These are phyloP conservation scores for Pogonognathellus flavescens DNA, from an alignment of 1,140 invertebrate species.

Conservation along the genomic window DNA sequence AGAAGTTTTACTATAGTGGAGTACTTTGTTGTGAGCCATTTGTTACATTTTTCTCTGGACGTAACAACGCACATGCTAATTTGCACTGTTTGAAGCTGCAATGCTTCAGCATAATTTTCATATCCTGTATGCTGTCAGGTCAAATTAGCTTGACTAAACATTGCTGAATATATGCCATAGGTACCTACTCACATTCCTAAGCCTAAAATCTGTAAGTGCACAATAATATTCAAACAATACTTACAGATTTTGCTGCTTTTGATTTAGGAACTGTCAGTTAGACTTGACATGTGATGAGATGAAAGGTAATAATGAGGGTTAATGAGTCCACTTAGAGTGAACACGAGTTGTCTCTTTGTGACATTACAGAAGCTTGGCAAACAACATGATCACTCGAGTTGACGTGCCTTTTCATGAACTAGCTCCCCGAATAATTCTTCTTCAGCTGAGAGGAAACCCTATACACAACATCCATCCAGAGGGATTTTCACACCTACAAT, in stretches of 20 bases:
- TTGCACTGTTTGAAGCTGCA: background rate
- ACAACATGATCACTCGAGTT: slow-evolving; percentile 62
- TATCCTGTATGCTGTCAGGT: background rate
- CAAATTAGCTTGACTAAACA: background rate
- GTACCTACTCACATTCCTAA: too few species aligned
- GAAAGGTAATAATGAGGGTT: slow-evolving; percentile 44
- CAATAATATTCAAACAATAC: too few species aligned
- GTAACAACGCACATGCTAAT: background rate
- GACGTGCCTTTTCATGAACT: slow-evolving; percentile 61
- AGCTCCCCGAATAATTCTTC: slow-evolving; percentile 54
- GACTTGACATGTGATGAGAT: slow-evolving; percentile 16
- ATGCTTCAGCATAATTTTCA: slow-evolving; percentile 18
- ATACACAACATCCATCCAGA: slow-evolving; percentile 61
- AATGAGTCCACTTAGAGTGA: slow-evolving; percentile 42
- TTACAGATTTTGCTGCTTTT: too few species aligned
- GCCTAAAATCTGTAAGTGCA: too few species aligned
- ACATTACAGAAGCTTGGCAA: slow-evolving; percentile 63
- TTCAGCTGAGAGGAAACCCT: slow-evolving; percentile 65
- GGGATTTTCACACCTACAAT: slow-evolving; percentile 62
- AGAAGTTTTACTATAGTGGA: background rate
- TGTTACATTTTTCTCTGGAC: slow-evolving; percentile 7
- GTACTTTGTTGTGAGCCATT: slow-evolving; percentile 17
- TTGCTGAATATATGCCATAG: too few species aligned
- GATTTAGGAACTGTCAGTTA: slow-evolving; percentile 31
- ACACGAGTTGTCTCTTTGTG: slow-evolving; percentile 13